Base-by-base conservation (phyloP, 2,113 vertebrate species). In the Riparia riparia region DNA sequence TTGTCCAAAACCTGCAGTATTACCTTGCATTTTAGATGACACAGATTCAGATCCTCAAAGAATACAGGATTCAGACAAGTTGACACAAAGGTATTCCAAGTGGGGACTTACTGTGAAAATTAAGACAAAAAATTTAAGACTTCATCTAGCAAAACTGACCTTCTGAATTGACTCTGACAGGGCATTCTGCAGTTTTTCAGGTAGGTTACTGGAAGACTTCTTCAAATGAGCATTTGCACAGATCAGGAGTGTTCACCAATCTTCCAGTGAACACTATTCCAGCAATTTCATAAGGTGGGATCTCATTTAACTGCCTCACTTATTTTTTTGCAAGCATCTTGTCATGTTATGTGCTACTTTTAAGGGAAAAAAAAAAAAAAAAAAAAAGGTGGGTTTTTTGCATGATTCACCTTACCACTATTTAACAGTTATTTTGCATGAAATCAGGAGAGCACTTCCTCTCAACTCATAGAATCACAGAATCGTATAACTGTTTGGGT, bases 321-420 rank as follows among this genome's bases (percentile, higher is more conserved):
- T 10, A 44, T 0, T 41, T 19, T 49, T 82, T 95, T 66, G 9
- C 39, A 71, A 47, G 42, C 8, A 47, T 71, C 17, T 54, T n/a
- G 3, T 37, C 1, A 0, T 45, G 12, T 1, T 53, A 29, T 28
- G 7, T 20, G 24, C 10, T 51, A 9, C 10, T 26, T 68, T 77
- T 53, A 61, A 57, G 47, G 9, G 32, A 53, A 70, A 57, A 73
- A 57, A n/a, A 51, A 11, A 41, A 42, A 42, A 57, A 73, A 57
- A n/a, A 51, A 1, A 39, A 31, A 31, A 25, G 41, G 1, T 58
- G 4, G 4, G 4, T 2, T 72, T 89, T 26, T 5, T 3, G n/a
- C 7, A 19, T 17, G 12, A n/a, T 28, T 73, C 7, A 34, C 11
- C 10, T 68, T 10, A 42, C 4, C 4, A 45, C 37, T 70, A 49